These are phyloP conservation scores for Danio choprae DNA, from an alignment of 2,797 vertebrate genomes.

Conservation along the genomic window DNA sequence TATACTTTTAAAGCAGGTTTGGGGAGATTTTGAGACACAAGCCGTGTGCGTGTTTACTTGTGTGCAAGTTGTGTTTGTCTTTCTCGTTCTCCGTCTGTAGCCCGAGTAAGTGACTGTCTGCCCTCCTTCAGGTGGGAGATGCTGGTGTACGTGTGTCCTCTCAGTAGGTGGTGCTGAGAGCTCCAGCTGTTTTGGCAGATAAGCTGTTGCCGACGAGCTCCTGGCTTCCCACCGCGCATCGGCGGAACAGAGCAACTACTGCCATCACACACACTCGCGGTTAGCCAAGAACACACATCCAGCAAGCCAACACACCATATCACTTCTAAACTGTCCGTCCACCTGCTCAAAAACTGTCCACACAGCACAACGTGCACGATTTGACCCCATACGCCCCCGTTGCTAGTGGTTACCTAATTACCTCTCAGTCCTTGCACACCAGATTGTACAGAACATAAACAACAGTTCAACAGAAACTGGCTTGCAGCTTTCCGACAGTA, in stretches of 20 bases:
- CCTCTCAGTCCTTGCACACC: neutral
- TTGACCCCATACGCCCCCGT: slow-evolving; percentile 18
- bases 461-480: neutral
- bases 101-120: slow-evolving; percentile 25
- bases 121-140: slow-evolving; percentile 26
- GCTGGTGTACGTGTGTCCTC: slow-evolving; percentile 46
- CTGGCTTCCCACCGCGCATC: slow-evolving; percentile 65
- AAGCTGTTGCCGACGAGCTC: slow-evolving; percentile 69
- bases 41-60: slow-evolving; percentile 30
- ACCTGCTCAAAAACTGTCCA: slow-evolving; percentile 31
- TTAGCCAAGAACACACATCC: slow-evolving; percentile 36
- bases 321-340: slow-evolving; percentile 8
- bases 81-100: slow-evolving; percentile 16
- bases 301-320: neutral
- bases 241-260: slow-evolving; percentile 57
- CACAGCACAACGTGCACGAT: slow-evolving; percentile 10
- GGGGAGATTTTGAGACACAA: slow-evolving; percentile 28
- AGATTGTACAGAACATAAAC: slow-evolving; percentile 2
- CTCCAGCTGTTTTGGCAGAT: slow-evolving; percentile 78
- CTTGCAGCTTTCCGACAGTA: neutral
- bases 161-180: slow-evolving; percentile 62
- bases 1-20: slow-evolving; percentile 47
- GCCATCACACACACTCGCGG: slow-evolving; percentile 9
- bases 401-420: slow-evolving; percentile 40
- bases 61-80: slow-evolving; percentile 24